phyloP scores from a whole-genome alignment of 1,140 invertebrate genomes.

The Amyelois transitella region DNA sequence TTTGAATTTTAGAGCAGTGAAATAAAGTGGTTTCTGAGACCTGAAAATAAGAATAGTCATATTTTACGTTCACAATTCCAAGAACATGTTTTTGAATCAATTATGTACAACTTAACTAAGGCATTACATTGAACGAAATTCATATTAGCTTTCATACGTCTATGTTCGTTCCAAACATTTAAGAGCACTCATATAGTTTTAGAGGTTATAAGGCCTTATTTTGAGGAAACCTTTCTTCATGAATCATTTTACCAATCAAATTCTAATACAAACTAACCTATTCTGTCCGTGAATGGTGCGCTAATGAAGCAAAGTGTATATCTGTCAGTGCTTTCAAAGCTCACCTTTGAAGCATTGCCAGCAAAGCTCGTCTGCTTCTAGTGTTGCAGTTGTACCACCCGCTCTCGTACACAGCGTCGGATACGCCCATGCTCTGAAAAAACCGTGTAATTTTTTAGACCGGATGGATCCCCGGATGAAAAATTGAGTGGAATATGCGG shows the following conservation, averaged over 20 bases:
- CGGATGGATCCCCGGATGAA: neutral
- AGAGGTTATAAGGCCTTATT: too few relatives aligned
- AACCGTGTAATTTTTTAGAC: neutral
- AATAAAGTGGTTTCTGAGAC: constrained; percentile 57
- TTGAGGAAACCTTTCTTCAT: too few relatives aligned
- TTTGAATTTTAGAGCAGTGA: constrained; percentile 55
- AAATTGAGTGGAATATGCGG: neutral
- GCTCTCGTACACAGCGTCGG: constrained; percentile 50
- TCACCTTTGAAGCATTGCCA: constrained; percentile 49
- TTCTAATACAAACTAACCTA: neutral
- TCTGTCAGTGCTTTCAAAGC: neutral
- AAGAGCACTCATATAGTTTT: too few relatives aligned
- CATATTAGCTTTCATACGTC: too few relatives aligned
- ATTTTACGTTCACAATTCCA: neutral
- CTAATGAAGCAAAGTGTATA: neutral
- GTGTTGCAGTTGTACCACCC: constrained; percentile 44
- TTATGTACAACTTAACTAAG: too few relatives aligned
- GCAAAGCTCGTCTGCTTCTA: constrained; percentile 30
- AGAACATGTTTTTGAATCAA: too few relatives aligned
- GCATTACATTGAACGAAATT: too few relatives aligned
- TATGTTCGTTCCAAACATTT: too few relatives aligned
- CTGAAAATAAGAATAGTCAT: constrained; percentile 25
- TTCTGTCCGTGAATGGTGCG: neutral
- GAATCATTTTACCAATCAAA: too few relatives aligned
- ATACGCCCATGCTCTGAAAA: constrained; percentile 43